Evolutionary conservation across 1,140 invertebrate species (phyloP).

Genomic region (Hyphantria cunea): DNA sequence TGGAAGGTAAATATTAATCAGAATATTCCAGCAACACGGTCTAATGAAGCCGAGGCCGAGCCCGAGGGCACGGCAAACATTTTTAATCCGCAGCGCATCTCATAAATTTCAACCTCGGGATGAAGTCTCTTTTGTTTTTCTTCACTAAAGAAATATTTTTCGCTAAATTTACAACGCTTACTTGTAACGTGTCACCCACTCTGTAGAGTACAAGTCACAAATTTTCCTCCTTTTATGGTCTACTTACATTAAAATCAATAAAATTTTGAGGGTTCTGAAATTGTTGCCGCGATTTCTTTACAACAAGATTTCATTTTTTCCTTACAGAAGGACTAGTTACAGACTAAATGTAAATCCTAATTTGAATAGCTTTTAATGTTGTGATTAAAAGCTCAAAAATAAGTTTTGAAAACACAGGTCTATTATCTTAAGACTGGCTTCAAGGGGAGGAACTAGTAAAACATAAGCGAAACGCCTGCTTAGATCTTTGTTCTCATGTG

Average conservation of each 20-base stretch:
- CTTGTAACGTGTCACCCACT: constrained; percentile 41
- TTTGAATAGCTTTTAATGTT: no score
- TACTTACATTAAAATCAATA: constrained; percentile 39
- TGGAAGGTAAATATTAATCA: constrained; percentile 77
- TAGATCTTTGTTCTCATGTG: no score
- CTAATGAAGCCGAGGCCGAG: constrained; percentile 66
- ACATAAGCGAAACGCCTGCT: no score
- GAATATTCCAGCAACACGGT: constrained; percentile 63
- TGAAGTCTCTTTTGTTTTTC: constrained; percentile 70
- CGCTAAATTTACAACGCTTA: constrained; percentile 61
- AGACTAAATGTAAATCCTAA: no score
- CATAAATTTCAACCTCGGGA: constrained; percentile 70
- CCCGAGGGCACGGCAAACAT: constrained; percentile 73
- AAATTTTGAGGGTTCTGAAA: constrained; percentile 34
- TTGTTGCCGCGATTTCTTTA: constrained; percentile 6
- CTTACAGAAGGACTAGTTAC: no score
- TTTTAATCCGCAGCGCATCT: constrained; percentile 76
- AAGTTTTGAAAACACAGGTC: no score
- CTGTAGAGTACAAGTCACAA: constrained; percentile 21
- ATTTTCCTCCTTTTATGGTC: constrained; percentile 39
- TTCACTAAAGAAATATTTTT: constrained; percentile 67
- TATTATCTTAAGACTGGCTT: no score
- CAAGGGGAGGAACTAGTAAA: no score
- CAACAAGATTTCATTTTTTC: no score
- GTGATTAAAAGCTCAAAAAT: no score